Evolutionary conservation across 2,797 vertebrate genomes (phyloP).

Genomic region (Ciconia nigra): DNA sequence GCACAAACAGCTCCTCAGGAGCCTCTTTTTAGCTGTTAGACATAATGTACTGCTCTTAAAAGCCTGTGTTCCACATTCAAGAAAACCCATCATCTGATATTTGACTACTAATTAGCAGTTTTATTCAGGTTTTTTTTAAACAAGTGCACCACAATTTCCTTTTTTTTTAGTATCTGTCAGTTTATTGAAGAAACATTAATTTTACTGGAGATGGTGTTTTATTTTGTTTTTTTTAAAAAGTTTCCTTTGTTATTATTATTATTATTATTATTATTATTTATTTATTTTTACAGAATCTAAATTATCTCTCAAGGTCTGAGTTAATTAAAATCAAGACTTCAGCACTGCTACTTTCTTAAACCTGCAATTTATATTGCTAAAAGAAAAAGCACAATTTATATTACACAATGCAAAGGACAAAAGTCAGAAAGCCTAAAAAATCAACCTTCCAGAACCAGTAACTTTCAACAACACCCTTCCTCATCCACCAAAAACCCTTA

Average conservation of each 20-base stretch:
- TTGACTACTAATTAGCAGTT: background rate
- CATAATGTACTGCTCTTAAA: background rate
- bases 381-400: constrained; percentile 28
- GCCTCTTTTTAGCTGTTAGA: background rate
- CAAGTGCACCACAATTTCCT: constrained; percentile 66
- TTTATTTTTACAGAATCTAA: constrained; percentile 62
- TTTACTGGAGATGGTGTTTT: constrained; percentile 18
- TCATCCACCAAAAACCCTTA: background rate
- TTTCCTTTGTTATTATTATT: background rate
- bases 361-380: constrained; percentile 37
- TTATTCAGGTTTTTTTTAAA: background rate
- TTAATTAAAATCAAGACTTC: constrained; percentile 25
- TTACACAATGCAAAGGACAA: background rate
- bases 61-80: background rate
- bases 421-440: background rate
- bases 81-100: background rate
- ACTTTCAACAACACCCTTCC: background rate
- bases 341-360: constrained; percentile 15
- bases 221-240: background rate
- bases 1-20: background rate
- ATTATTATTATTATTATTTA: too few species aligned
- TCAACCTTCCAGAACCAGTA: background rate
- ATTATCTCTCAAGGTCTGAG: background rate
- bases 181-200: constrained; percentile 36
- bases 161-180: constrained; percentile 40